Conservation (phyloP, 2,113 vertebrate species). For the Fukomys damarensis region DNA sequence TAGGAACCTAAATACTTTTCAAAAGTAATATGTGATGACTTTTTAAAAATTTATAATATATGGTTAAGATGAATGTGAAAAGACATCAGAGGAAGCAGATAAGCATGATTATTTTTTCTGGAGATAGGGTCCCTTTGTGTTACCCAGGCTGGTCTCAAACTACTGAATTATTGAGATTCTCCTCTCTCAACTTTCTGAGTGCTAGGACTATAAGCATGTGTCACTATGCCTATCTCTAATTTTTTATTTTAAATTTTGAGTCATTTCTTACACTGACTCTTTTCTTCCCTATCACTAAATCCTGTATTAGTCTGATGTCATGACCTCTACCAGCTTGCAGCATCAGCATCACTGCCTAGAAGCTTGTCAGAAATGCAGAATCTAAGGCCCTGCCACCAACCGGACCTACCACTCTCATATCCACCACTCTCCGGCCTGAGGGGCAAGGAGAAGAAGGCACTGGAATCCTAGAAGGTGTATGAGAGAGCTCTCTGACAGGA, state of each 20-base stretch:
- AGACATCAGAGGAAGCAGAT: background rate
- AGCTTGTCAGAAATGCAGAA: background rate
- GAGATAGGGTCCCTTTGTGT: too few species aligned
- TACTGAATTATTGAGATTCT: too few species aligned
- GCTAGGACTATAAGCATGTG: background rate
- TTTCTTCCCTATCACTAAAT: background rate
- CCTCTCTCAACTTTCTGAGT: background rate
- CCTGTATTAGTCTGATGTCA: background rate
- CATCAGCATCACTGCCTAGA: fast-evolving
- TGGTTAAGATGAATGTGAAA: background rate
- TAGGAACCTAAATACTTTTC: background rate
- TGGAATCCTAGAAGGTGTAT: too few species aligned
- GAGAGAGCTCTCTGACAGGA: background rate
- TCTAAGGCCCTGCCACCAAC: fast-evolving
- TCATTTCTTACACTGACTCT: background rate
- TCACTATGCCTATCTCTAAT: background rate
- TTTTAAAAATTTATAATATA: background rate
- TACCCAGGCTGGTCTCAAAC: too few species aligned
- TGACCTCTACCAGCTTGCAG: background rate
- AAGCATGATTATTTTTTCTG: background rate
- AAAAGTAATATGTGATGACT: background rate
- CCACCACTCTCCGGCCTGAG: background rate
- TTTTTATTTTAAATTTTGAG: background rate
- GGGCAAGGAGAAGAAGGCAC: background rate
- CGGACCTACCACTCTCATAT: background rate